Percentiles rank a stretch among this genome's conserved stretches.
phyloP scores from a whole-genome alignment of 92 coral and sea anemone genomes.

The Palythoa heliodiscus region DNA sequence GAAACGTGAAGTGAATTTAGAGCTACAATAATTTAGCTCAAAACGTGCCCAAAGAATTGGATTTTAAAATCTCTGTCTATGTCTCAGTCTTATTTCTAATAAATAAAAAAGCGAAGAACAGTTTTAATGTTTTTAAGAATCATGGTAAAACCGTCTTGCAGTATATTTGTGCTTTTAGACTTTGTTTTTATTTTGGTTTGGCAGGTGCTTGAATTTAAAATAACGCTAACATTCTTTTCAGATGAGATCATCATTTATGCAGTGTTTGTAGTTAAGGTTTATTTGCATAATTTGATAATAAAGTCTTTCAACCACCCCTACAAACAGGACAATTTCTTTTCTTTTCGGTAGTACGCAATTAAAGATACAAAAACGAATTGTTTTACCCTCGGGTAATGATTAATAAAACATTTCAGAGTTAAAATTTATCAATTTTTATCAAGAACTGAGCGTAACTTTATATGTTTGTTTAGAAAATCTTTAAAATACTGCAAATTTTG shows the following conservation, averaged over 20 bases:
- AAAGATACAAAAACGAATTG: neutral
- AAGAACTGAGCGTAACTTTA: too few relatives aligned
- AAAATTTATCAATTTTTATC: too few relatives aligned
- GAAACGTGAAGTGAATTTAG: too few relatives aligned
- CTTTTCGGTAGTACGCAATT: neutral
- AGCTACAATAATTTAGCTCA: too few relatives aligned
- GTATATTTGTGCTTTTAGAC: neutral
- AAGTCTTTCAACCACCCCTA: too few relatives aligned
- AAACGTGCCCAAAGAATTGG: too few relatives aligned
- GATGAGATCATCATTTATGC: neutral
- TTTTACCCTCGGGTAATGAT: neutral
- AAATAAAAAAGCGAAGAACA: too few relatives aligned
- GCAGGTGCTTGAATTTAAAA: constrained; percentile 10
- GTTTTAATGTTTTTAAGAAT: neutral
- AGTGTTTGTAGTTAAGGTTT: neutral
- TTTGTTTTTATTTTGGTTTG: neutral
- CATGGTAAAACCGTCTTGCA: neutral
- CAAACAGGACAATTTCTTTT: neutral
- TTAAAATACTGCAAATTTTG: too few relatives aligned
- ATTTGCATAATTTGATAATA: neutral
- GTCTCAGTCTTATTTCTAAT: too few relatives aligned
- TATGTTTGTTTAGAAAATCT: too few relatives aligned
- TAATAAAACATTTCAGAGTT: neutral
- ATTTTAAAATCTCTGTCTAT: too few relatives aligned
- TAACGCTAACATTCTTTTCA: neutral